phyloP scores from a whole-genome alignment of 2,888 invertebrate species.

The Sesia apiformis region DNA sequence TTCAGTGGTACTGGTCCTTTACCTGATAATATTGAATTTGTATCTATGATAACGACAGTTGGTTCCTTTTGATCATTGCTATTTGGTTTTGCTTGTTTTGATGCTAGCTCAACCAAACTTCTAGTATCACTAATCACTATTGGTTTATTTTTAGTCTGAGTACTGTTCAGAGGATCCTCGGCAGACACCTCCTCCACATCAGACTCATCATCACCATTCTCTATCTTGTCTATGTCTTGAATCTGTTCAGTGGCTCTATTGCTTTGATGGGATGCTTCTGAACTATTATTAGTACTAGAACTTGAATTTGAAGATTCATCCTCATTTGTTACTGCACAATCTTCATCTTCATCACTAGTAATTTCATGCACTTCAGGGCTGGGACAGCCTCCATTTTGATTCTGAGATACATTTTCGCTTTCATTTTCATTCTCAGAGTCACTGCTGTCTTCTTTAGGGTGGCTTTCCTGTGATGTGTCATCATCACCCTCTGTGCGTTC shows the following conservation, averaged over 20 bases:
- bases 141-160: slow-evolving; percentile 46
- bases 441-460: slow-evolving; percentile 63
- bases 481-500: slow-evolving; percentile 67
- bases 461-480: slow-evolving; percentile 66
- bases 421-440: slow-evolving; percentile 48
- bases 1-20: slow-evolving; percentile 32
- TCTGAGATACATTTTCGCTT: slow-evolving; percentile 40
- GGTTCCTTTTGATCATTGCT: slow-evolving; percentile 78
- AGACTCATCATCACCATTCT: slow-evolving; percentile 75
- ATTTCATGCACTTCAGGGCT: slow-evolving; percentile 70
- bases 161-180: slow-evolving; percentile 77
- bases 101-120: slow-evolving; percentile 79
- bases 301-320: slow-evolving; percentile 73
- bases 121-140: slow-evolving; percentile 85
- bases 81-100: slow-evolving; percentile 64
- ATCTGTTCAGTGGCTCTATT: slow-evolving; percentile 68
- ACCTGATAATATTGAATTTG: slow-evolving; percentile 78
- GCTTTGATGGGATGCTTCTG: slow-evolving; percentile 70
- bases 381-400: slow-evolving; percentile 53
- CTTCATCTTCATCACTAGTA: slow-evolving; percentile 75
- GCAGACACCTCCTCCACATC: slow-evolving; percentile 80
- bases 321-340: slow-evolving; percentile 68
- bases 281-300: slow-evolving; percentile 70
- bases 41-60: slow-evolving; percentile 88
- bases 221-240: slow-evolving; percentile 66